Evolutionary conservation across 2,888 invertebrate species (phyloP).

Genomic region (Oxyteleia sp.): DNA sequence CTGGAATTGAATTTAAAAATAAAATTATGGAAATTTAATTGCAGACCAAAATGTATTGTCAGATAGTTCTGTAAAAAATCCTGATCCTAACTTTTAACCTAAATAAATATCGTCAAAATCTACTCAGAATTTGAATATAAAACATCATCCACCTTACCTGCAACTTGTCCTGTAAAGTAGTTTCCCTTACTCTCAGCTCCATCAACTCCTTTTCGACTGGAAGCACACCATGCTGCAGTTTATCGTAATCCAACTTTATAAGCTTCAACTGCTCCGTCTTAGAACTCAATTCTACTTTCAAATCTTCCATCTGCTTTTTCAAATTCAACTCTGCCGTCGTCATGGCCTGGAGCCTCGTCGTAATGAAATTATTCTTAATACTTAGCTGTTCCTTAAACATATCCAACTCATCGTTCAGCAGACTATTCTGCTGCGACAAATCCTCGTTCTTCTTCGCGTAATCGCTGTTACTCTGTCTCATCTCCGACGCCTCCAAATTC

Average conservation of each 20-base stretch:
- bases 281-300: constrained; percentile 83
- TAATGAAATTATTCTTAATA: constrained; percentile 85
- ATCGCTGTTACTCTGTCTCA: constrained; percentile 83
- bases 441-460: constrained; percentile 82
- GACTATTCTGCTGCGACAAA: constrained; percentile 81
- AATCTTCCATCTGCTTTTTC: constrained; percentile 84
- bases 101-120: no score
- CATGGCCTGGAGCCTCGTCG: constrained; percentile 83
- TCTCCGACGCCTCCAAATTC: constrained; percentile 81
- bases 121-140: no score
- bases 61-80: no score
- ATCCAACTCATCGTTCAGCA: constrained; percentile 82
- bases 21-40: no score
- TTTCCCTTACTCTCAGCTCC: constrained; percentile 82
- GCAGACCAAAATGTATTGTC: no score
- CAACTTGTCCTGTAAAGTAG: constrained; percentile 81
- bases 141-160: constrained; percentile 62
- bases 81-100: no score
- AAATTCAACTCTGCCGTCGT: constrained; percentile 82
- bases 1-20: constrained; percentile 19
- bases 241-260: constrained; percentile 82
- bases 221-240: constrained; percentile 80
- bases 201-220: constrained; percentile 85
- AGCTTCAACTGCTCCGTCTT: constrained; percentile 84
- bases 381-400: constrained; percentile 84